Conservation (phyloP, 2,888 invertebrate species). For the Caenorhabditis becei region DNA sequence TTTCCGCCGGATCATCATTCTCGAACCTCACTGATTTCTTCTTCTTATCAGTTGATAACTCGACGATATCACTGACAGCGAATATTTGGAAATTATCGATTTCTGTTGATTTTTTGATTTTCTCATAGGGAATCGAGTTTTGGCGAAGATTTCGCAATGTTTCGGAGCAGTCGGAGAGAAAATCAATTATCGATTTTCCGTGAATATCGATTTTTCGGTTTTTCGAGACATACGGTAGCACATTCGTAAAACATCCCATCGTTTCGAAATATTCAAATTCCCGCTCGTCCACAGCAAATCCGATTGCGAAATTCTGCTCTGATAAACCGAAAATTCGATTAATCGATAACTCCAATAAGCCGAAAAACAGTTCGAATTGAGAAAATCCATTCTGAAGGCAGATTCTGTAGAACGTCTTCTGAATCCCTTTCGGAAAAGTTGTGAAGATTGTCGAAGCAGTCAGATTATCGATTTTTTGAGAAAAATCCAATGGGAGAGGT, state of each 20-base stretch:
- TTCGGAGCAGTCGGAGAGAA: constrained; percentile 15
- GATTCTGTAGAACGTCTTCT: constrained; percentile 19
- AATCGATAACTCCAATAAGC: constrained; percentile 3
- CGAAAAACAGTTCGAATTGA: constrained; percentile 40
- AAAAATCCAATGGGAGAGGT: constrained; percentile 10
- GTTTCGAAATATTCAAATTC: constrained; percentile 34
- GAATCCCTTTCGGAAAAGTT: constrained; percentile 4
- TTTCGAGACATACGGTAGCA: constrained; percentile 42
- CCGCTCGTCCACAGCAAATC: constrained; percentile 46
- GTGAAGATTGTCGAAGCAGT: constrained; percentile 14
- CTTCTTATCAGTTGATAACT: not conserved
- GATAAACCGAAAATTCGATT: constrained; percentile 1
- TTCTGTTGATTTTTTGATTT: constrained; percentile 12
- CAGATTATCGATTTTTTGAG: too few species aligned
- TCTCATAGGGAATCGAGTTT: constrained; percentile 24
- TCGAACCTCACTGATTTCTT: constrained; percentile 38
- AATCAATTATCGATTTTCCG: too few species aligned
- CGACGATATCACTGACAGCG: constrained; percentile 43
- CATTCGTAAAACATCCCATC: constrained; percentile 60
- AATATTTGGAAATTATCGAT: constrained; percentile 31
- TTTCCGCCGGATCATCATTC: constrained; percentile 21
- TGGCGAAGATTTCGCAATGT: too few species aligned
- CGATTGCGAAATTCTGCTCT: constrained; percentile 7
- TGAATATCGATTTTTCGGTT: too few species aligned
- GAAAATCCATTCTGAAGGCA: constrained; percentile 16